Evolutionary conservation across 2,113 vertebrate genomes (phyloP), one percentile per base, ranked within the genome.

Genomic region (Corynorhinus townsendii): DNA sequence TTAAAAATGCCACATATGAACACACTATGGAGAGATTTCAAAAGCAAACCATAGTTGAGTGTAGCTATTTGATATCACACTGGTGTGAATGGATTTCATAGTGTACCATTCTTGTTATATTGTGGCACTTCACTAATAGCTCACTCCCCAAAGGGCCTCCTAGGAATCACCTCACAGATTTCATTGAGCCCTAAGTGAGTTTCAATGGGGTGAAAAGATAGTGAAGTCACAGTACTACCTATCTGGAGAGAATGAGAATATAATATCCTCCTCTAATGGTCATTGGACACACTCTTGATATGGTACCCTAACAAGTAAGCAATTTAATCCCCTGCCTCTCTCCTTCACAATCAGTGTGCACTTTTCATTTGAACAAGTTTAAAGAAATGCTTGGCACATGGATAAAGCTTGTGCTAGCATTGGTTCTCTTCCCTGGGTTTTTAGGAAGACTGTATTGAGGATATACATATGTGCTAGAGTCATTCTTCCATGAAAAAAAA

Each of bases 41-140:
- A 89, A 95, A 97, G 22, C 28, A 89, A 95, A 62, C 19, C 76
- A 40, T 28, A 47, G 35, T 43, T 86, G 69, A n/a, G 17, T 95
- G 20, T 26, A 54, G 35, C 19, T 71, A 89, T 85, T 59, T 77
- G 30, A 28, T 68, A 72, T 38, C 26, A 40, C 20, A 66, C 24
- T 20, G 33, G 19, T 89, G 86, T 69, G 80, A 95, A 89, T 35
- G 35, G 30, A 91, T 91, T 96, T 94, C 89, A 89, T 83, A 91
- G 47, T 91, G 82, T 86, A 40, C 3, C 4, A 71, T 33, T 64
- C 38, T 81, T 83, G 83, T 95, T 95, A 91, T 35, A 59, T 28
- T 86, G 62, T 84, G 26, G 26, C n/a, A 84, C 64, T 95, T 96
- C 10, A 8, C 64, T 59, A 95, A 93, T 43, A 72, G 80, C 75